Base-by-base conservation (phyloP, 2,888 invertebrate species). In the Proisotoma minuta region DNA sequence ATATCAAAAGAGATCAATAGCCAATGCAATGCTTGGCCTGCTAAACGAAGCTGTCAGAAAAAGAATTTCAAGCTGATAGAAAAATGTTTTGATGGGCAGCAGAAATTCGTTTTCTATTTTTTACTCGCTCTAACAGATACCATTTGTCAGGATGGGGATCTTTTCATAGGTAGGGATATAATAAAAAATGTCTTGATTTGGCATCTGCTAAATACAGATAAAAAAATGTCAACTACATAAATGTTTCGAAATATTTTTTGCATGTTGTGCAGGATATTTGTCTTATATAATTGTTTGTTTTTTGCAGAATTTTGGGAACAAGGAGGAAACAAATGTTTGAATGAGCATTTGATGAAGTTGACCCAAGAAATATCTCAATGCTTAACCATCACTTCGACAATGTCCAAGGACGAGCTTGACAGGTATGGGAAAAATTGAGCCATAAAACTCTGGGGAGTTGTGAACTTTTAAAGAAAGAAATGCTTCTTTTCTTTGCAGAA, bases 91-190 rank as follows among this genome's bases (percentile, higher is more conserved):
- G 64, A 65, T 39, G 34, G 34, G 34, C 63, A 65, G 47, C 68
- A 66, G 53, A 65, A 65, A 58, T 66, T 68, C 47, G 66, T 68
- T 22, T 68, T 68, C 28, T 68, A 60, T 29, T 68, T 68, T 39
- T 65, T 66, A 63, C 54, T 68, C 18, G 68, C 68, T 23, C 29
- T 68, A n/a, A 66, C 68, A 2, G 68, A 68, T 39, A 62, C 65
- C 20, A 68, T 68, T 56, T 68, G 68, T 47, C 63, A 68, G 51
- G 58, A 59, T 47, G 57, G 56, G 29, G 57, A 60, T 12, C 43
- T 47, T 12, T 68, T 68, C 60, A 47, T 68, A 39, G 49, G 68
- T 68, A 61, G 63, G 65, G 8, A 5, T 20, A 18, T 5, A 10
- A 34, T 10, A 8, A 34, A 34, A 34, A 34, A 34, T n/a, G n/a